Conservation (phyloP, 1,140 invertebrate species). For the Hydropsyche tenuis region DNA sequence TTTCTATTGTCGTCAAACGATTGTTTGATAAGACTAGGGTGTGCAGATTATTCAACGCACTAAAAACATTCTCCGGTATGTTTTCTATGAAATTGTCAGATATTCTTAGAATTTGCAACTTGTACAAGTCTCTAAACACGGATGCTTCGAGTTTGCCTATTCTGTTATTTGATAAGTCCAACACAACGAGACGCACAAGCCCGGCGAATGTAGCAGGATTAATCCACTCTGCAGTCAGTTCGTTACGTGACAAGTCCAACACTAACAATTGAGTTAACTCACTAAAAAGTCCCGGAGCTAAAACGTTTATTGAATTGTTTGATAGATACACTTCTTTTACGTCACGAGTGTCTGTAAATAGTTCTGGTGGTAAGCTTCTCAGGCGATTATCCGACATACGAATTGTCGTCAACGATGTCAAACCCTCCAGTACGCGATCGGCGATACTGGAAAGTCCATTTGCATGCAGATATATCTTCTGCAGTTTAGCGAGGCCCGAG, state of each 20-base stretch:
- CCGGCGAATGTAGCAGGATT: slow-evolving; percentile 86
- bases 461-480: slow-evolving; percentile 70
- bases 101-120: slow-evolving; percentile 80
- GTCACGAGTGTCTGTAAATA: slow-evolving; percentile 81
- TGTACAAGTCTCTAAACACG: slow-evolving; percentile 81
- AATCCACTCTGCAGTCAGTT: slow-evolving; percentile 85
- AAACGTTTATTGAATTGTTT: slow-evolving; percentile 86
- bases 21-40: slow-evolving; percentile 88
- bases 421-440: slow-evolving; percentile 81
- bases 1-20: slow-evolving; percentile 78
- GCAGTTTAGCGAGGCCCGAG: slow-evolving; percentile 70
- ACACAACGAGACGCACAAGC: slow-evolving; percentile 77
- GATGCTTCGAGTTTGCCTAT: slow-evolving; percentile 79
- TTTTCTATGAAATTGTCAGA: slow-evolving; percentile 84
- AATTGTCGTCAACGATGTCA: slow-evolving; percentile 76
- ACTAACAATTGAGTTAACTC: slow-evolving; percentile 81
- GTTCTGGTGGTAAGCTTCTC: slow-evolving; percentile 79
- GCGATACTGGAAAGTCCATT: slow-evolving; percentile 79
- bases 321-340: slow-evolving; percentile 83
- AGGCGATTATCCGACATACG: slow-evolving; percentile 84
- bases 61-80: slow-evolving; percentile 83
- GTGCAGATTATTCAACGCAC: slow-evolving; percentile 80
- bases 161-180: slow-evolving; percentile 83
- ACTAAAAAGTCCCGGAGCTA: slow-evolving; percentile 84
- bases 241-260: slow-evolving; percentile 85